phyloP scores from a whole-genome alignment of 1,140 invertebrate species.

The Zaprionus ghesquierei region DNA sequence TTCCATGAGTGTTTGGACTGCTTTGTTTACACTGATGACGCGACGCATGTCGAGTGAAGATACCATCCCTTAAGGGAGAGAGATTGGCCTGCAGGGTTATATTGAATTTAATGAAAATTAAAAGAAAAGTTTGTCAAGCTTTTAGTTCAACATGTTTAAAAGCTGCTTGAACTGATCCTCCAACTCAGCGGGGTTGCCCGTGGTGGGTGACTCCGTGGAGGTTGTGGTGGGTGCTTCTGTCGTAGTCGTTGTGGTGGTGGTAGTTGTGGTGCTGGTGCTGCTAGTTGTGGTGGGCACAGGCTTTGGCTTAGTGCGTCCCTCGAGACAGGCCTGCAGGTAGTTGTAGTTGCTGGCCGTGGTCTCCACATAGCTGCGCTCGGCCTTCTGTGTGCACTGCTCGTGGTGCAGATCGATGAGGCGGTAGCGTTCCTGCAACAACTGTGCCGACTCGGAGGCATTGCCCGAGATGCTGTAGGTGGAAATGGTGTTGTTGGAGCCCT shows the following conservation, averaged over 20 bases:
- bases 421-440: conserved; percentile 70
- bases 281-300: conserved; percentile 36
- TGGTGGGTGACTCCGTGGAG: conserved; percentile 19
- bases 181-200: conserved; percentile 32
- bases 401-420: conserved; percentile 66
- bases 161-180: conserved; percentile 73
- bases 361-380: conserved; percentile 65
- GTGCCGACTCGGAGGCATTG: conserved; percentile 68
- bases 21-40: background rate
- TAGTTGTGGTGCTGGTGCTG: conserved; percentile 30
- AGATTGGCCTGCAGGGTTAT: background rate
- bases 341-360: conserved; percentile 67
- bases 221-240: conserved; percentile 47
- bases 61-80: background rate
- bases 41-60: background rate
- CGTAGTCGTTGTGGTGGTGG: conserved; percentile 58
- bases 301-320: conserved; percentile 54
- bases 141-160: conserved; percentile 71
- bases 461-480: conserved; percentile 71
- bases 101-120: background rate
- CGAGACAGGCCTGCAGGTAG: conserved; percentile 67
- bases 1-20: no score
- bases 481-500: conserved; percentile 77
- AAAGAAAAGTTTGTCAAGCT: background rate
- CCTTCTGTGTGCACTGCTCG: conserved; percentile 54